These are phyloP conservation scores for Cabera pusaria DNA, from an alignment of 2,888 invertebrate genomes.

Conservation along the genomic window DNA sequence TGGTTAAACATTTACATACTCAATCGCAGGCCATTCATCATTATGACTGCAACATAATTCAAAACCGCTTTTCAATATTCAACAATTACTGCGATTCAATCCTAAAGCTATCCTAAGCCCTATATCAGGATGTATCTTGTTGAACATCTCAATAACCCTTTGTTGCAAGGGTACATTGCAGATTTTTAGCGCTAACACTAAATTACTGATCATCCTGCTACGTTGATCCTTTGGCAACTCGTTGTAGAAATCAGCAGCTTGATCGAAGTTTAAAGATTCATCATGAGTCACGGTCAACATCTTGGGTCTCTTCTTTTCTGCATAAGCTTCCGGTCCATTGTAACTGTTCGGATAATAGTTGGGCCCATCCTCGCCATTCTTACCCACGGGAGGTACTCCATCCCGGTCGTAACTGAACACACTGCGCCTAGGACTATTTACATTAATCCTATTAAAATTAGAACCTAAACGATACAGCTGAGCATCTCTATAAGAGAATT, in stretches of 20 bases:
- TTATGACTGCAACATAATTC: no score
- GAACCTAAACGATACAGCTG: conserved; percentile 91
- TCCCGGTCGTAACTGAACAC: conserved; percentile 91
- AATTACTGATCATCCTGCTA: conserved; percentile 88
- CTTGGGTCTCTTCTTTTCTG: conserved; percentile 76
- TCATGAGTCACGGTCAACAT: conserved; percentile 84
- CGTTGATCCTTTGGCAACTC: conserved; percentile 88
- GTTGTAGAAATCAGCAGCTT: conserved; percentile 85
- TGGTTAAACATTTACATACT: no score
- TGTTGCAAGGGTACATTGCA: conserved; percentile 81
- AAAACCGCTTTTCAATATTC: no score
- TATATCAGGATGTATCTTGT: conserved; percentile 13
- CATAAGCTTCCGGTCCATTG: conserved; percentile 87
- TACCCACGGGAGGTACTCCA: conserved; percentile 87
- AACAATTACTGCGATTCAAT: conserved; percentile 4
- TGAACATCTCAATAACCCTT: conserved; percentile 12
- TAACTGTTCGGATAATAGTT: conserved; percentile 98
- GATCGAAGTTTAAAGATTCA: conserved; percentile 93
- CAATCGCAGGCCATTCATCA: no score
- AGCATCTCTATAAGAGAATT: conserved; percentile 93
- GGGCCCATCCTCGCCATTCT: conserved; percentile 92
- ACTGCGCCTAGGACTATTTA: conserved; percentile 92
- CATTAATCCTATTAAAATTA: conserved; percentile 93
- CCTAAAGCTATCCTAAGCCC: conserved; percentile 12
- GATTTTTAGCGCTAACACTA: conserved; percentile 87